These are phyloP conservation scores for Ailuropoda melanoleuca DNA, from an alignment of 2,113 vertebrate genomes.

Conservation along the genomic window DNA sequence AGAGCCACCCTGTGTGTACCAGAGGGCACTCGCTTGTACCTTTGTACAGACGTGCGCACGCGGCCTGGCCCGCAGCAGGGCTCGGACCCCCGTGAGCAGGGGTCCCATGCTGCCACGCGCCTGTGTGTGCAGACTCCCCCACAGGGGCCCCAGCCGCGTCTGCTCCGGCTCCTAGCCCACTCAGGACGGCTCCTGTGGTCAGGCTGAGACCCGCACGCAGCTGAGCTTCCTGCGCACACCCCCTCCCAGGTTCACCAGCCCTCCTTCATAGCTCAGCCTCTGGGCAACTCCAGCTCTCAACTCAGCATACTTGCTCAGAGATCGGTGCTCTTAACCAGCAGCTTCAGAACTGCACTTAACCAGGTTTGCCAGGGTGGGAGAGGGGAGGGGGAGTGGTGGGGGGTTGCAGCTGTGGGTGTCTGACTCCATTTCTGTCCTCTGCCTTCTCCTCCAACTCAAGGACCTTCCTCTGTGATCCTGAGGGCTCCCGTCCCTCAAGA, in stretches of 20 bases:
- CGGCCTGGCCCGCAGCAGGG: neutral
- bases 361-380: constrained; percentile 77
- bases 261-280: constrained; percentile 78
- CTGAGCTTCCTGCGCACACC: neutral
- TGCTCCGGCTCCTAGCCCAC: neutral
- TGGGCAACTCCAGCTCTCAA: constrained; percentile 80
- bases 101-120: neutral
- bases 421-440: neutral
- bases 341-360: constrained; percentile 80
- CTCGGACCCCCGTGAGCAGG: neutral
- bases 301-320: constrained; percentile 78
- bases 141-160: neutral
- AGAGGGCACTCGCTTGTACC: neutral
- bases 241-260: constrained; percentile 48
- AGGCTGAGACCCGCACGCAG: neutral
- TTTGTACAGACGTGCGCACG: rapidly evolving
- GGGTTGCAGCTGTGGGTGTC: neutral
- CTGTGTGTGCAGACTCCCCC: too few relatives aligned
- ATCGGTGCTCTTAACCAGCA: constrained; percentile 83
- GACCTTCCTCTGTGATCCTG: neutral
- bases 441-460: neutral
- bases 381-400: too few relatives aligned
- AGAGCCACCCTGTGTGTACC: neutral
- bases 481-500: neutral
- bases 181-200: neutral